Conservation (phyloP, 2,113 vertebrate genomes). For the Sterrhoptilus dennistouni region DNA sequence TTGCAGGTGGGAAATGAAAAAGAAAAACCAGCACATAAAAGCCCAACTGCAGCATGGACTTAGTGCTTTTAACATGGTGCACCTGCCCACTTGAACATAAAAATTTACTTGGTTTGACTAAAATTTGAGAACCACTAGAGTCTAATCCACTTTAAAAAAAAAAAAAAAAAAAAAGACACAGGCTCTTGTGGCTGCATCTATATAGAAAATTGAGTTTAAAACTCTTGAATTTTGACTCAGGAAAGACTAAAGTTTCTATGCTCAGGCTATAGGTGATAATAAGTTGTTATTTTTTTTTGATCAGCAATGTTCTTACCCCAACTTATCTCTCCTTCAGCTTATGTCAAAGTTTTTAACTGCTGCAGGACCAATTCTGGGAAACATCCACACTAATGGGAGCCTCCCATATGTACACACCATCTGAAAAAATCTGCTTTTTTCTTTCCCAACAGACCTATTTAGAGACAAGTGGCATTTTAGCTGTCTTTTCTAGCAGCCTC, state of each 20-base stretch:
- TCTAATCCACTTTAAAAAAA: not conserved
- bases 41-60: not conserved
- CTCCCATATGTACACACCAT: not conserved
- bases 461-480: not conserved
- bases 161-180: not conserved
- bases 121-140: not conserved
- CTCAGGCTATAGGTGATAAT: fast-evolving
- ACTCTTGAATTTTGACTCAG: not conserved
- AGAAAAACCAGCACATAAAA: not conserved
- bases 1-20: not conserved
- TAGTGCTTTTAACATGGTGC: not conserved
- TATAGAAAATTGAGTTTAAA: not conserved
- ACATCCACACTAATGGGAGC: not conserved
- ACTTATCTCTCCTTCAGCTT: not conserved
- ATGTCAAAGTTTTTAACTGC: fast-evolving
- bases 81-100: not conserved
- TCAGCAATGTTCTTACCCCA: not conserved
- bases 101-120: not conserved
- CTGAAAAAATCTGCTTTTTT: not conserved
- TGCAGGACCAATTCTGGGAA: not conserved
- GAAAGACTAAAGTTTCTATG: not conserved
- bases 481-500: not conserved
- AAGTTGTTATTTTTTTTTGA: not conserved
- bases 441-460: not conserved
- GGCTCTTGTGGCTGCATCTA: not conserved